Base-by-base conservation (phyloP, 2,797 vertebrate genomes). In the Cryptoblepharus egeriae region DNA sequence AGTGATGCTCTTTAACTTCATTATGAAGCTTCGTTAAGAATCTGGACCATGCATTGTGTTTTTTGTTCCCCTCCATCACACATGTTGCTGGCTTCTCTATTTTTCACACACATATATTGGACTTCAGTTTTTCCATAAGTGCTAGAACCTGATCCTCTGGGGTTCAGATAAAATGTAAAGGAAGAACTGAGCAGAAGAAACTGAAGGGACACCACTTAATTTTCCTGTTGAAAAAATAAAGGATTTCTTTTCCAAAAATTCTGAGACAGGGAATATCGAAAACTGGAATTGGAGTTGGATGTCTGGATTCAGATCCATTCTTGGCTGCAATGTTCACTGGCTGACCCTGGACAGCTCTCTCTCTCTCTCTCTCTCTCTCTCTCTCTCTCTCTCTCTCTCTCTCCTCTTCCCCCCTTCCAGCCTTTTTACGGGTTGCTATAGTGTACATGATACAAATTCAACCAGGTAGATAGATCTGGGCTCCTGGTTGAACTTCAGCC, bases 211-310 rank as follows among this genome's bases (percentile, higher is more conserved):
- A 24, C 20, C 4, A 1, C 30, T 72, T 12, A 8, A 60, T 30
- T 58, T 69, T 2, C n/a, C 45, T 74, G 68, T 32, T 26, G 2
- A 67, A 57, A 35, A 42, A 42, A 42, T 4, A 45, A 58, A 5
- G 68, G n/a, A 6, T 2, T 0, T 74, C 0, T 0, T 32, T 61
- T 30, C 71, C 32, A 18, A 12, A 45, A 12, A 45, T 42, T n/a
- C 22, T 5, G 22, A 30, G 32, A 67, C 28, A 49, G n/a, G 12
- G 1, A 58, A 39, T 60, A n/a, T 82, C 35, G 37, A 12, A 8
- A 9, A 49, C 22, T 42, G 30, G 26, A 15, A 52, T 32, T 16
- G 61, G 6, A 37, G 42, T 10, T 1, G 15, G 45, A 8, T 71
- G 37, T 10, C 24, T 74, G 12, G 57, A 11, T 22, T 60, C 81